Conservation (phyloP, 2,888 invertebrate genomes). For the Synergus laeviventris region DNA sequence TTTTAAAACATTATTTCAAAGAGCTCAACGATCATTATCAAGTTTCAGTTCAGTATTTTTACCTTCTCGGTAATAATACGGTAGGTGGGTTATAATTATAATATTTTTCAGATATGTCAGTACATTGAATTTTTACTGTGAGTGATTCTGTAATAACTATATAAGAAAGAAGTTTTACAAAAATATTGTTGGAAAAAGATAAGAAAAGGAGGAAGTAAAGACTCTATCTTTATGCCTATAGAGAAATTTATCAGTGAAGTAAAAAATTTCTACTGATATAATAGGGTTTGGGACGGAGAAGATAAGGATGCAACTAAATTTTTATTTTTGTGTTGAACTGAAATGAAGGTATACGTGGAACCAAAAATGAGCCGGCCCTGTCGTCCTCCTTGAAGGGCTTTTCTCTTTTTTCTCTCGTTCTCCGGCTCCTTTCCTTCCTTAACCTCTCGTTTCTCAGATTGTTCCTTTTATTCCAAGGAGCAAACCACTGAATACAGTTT, state of each 20-base stretch:
- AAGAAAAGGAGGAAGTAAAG: too few relatives aligned
- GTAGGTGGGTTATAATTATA: not conserved
- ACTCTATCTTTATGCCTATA: too few relatives aligned
- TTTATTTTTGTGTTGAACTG: not conserved
- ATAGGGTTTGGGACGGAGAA: not conserved
- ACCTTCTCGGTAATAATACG: not conserved
- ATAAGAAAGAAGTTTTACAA: not conserved
- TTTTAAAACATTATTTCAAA: too few relatives aligned
- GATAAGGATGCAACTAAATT: not conserved
- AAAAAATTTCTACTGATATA: not conserved
- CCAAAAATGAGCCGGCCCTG: constrained; percentile 28
- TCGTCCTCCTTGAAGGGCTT: constrained; percentile 35
- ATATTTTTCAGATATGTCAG: not conserved
- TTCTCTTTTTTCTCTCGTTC: constrained; percentile 48
- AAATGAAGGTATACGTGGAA: not conserved
- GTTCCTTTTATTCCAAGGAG: constrained; percentile 55
- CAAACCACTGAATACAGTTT: constrained; percentile 56
- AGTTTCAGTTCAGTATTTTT: not conserved
- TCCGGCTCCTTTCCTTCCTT: constrained; percentile 43
- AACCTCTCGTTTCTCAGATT: constrained; percentile 48
- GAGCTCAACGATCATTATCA: too few relatives aligned
- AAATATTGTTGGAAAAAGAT: too few relatives aligned
- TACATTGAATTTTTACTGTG: not conserved
- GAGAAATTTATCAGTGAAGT: not conserved
- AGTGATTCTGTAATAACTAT: not conserved